phyloP scores from a whole-genome alignment of 2,888 invertebrate genomes.

The Rotaria magnacalcarata region DNA sequence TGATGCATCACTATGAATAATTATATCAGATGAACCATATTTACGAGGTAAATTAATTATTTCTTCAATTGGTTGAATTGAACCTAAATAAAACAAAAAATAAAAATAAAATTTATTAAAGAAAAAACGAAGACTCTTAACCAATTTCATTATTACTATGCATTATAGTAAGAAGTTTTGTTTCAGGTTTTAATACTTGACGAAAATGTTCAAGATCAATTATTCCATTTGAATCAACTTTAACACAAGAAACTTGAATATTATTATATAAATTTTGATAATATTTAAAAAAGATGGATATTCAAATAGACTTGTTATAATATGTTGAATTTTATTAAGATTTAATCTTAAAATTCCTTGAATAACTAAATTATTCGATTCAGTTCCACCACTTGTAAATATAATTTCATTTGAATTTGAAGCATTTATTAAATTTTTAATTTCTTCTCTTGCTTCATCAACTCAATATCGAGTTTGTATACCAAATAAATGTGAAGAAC shows the following conservation, averaged over 20 bases:
- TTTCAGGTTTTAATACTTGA: conserved; percentile 58
- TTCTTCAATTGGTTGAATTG: conserved; percentile 19
- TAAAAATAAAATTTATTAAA: too few species aligned
- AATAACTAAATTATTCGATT: conserved; percentile 54
- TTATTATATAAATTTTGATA: neutral
- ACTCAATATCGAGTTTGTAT: conserved; percentile 59
- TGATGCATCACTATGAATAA: conserved; percentile 44
- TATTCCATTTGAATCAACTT: conserved; percentile 50
- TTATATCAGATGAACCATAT: neutral
- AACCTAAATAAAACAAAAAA: neutral
- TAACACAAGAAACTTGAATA: conserved; percentile 29
- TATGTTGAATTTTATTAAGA: neutral
- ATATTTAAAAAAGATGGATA: neutral
- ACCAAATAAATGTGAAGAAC: conserved; percentile 50
- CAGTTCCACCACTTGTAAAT: conserved; percentile 66
- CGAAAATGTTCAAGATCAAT: conserved; percentile 56
- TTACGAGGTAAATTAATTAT: neutral
- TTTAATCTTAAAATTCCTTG: neutral
- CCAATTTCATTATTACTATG: conserved; percentile 67
- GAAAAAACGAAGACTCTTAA: too few species aligned
- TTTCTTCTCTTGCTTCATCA: conserved; percentile 57
- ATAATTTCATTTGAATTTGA: conserved; percentile 59
- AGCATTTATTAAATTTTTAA: conserved; percentile 62
- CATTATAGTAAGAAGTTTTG: conserved; percentile 64
- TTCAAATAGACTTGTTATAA: neutral